These are phyloP conservation scores for human DNA, from an alignment of 2,113 vertebrate genomes.

Conservation along the genomic window DNA sequence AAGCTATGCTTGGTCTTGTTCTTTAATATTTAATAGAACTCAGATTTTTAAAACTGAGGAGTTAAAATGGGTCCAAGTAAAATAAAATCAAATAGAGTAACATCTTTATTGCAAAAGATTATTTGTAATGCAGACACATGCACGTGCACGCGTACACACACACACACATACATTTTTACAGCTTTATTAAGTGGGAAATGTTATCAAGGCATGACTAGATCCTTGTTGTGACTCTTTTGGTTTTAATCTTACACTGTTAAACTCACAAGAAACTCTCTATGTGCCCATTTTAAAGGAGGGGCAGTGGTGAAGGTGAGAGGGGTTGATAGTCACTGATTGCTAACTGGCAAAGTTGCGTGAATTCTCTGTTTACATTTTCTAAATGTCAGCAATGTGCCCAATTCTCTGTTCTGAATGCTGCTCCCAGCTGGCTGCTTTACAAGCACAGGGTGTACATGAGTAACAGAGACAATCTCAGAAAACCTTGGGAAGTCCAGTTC, in stretches of 20 bases:
- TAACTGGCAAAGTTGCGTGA: neutral
- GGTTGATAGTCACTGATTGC: too few relatives aligned
- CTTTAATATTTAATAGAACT: slow-evolving; percentile 71
- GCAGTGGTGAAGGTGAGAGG: neutral
- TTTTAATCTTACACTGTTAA: neutral
- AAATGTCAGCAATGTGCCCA: neutral
- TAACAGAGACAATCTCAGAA: accelerated
- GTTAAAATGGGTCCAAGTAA: slow-evolving; percentile 13
- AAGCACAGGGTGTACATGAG: accelerated
- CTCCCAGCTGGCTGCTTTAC: neutral
- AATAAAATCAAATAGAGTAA: neutral
- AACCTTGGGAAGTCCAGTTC: neutral
- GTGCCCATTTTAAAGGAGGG: neutral
- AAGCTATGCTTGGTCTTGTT: slow-evolving; percentile 14
- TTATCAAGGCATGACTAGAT: neutral
- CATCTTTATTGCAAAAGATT: neutral
- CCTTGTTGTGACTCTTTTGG: neutral
- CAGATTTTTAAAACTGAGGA: slow-evolving; percentile 67
- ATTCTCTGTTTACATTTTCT: neutral
- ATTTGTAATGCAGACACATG: neutral
- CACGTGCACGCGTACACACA: neutral
- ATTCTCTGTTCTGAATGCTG: accelerated
- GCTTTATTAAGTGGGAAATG: neutral
- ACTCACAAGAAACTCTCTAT: neutral
- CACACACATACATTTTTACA: neutral